Evolutionary conservation across 2,888 invertebrate genomes (phyloP), one percentile per base, ranked within the genome.

Genomic region (Eurytoma adleriae): DNA sequence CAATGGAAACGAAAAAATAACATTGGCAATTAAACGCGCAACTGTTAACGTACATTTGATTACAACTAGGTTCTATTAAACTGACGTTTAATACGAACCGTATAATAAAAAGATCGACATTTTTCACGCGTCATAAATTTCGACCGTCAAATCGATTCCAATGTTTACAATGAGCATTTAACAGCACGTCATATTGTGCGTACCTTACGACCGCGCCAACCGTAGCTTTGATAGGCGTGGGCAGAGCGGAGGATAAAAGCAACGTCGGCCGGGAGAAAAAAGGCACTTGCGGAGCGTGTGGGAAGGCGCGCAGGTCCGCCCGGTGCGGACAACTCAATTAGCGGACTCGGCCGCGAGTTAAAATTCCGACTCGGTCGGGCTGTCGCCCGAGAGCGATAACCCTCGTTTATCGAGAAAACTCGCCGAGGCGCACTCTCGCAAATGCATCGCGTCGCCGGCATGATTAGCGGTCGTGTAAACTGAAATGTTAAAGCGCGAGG

Each of bases 381-480:
- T n/a, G 20, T n/a, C 18, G 54, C 24, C 52, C n/a, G 83, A 84
- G 83, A 84, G 80, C 84, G 83, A 84, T 83, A 85, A 82, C 80
- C 83, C 82, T 83, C 82, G 79, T 82, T 79, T 75, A 80, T 81
- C 62, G 83, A 82, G 83, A 81, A 84, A 85, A 84, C 83, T 82
- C 83, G 80, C 78, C 79, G 84, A 80, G 79, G 76, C 73, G 81
- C 81, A 52, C 78, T 74, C 75, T 24, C 18, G 71, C 79, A 79
- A 80, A 85, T 82, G 82, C 78, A 84, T 85, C 84, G 84, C 83
- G 78, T 83, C 83, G 83, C 78, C 84, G 86, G 87, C 87, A 86
- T 89, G 89, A 90, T 90, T 89, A 89, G 89, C 89, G 86, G 84
- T 84, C 89, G 87, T 89, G 90, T 90, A 90, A 89, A 88, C 87